Conservation (phyloP, 2,797 vertebrate species). For the Pipistrellus nathusii region DNA sequence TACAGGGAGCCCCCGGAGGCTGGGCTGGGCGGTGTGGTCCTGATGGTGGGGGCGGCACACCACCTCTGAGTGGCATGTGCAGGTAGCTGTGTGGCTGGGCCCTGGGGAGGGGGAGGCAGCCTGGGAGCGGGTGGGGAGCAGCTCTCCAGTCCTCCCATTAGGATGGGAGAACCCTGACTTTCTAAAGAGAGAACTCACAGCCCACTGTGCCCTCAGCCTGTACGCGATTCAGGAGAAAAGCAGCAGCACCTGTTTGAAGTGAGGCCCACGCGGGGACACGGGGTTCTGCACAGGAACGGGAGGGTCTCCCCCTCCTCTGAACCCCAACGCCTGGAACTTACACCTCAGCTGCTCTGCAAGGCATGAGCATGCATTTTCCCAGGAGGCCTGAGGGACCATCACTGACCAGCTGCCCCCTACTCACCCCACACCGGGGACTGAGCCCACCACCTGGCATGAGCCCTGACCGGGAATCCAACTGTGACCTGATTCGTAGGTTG, state of each 20-base stretch:
- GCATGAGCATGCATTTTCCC: background rate
- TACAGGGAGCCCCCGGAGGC: background rate
- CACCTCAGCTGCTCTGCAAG: constrained; percentile 3
- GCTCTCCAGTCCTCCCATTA: too few species aligned
- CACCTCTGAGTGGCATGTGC: background rate
- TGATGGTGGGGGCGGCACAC: background rate
- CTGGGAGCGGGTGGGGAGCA: background rate
- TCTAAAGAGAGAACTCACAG: background rate
- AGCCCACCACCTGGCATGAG: too few species aligned
- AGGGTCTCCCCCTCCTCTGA: constrained; percentile 24
- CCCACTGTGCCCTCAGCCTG: background rate
- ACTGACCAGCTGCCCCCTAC: too few species aligned
- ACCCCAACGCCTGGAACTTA: background rate
- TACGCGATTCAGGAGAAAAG: constrained; percentile 6
- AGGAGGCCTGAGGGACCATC: background rate
- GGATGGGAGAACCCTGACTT: background rate
- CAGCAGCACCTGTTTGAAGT: background rate
- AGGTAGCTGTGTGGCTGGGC: constrained; percentile 14
- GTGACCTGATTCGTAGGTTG: too few species aligned
- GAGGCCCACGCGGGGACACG: background rate
- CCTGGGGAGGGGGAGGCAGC: background rate
- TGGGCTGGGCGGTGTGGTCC: background rate
- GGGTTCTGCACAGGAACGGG: background rate
- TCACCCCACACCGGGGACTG: too few species aligned
- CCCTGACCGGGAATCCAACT: too few species aligned